These are phyloP conservation scores for Equus quagga DNA, from an alignment of 2,113 vertebrate genomes.

Conservation along the genomic window DNA sequence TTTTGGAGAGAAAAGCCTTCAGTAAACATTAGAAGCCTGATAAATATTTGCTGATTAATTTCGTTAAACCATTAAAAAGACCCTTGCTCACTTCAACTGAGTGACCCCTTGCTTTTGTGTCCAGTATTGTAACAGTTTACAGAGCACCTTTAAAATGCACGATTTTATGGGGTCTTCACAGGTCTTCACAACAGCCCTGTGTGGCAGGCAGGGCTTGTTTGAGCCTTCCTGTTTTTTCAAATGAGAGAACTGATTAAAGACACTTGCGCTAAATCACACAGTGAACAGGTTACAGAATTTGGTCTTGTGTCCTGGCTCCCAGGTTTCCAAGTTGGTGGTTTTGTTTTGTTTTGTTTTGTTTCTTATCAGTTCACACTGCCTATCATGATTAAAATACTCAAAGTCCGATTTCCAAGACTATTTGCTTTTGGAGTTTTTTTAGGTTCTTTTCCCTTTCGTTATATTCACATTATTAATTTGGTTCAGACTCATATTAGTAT, in stretches of 20 bases:
- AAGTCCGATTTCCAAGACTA: background rate
- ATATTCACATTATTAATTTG: background rate
- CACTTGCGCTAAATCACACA: background rate
- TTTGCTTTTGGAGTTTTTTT: background rate
- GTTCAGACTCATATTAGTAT: background rate
- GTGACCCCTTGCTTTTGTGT: background rate
- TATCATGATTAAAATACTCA: background rate
- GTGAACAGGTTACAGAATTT: conserved; percentile 20
- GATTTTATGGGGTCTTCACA: background rate
- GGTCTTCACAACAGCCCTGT: background rate
- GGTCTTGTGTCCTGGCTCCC: background rate
- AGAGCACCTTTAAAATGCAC: background rate
- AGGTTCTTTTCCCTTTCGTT: background rate
- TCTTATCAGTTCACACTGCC: background rate
- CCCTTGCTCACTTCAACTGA: background rate
- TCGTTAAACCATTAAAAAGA: background rate
- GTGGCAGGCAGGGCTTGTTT: background rate
- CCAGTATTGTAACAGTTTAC: background rate
- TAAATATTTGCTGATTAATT: conserved; percentile 20
- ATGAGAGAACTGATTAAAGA: background rate
- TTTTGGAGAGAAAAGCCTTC: background rate
- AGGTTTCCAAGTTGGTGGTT: conserved; percentile 21
- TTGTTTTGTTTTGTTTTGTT: background rate
- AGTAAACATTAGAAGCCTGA: background rate
- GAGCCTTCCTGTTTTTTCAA: background rate